Base-by-base conservation (phyloP, 2,888 invertebrate species). In the Heliothis peltigera region DNA sequence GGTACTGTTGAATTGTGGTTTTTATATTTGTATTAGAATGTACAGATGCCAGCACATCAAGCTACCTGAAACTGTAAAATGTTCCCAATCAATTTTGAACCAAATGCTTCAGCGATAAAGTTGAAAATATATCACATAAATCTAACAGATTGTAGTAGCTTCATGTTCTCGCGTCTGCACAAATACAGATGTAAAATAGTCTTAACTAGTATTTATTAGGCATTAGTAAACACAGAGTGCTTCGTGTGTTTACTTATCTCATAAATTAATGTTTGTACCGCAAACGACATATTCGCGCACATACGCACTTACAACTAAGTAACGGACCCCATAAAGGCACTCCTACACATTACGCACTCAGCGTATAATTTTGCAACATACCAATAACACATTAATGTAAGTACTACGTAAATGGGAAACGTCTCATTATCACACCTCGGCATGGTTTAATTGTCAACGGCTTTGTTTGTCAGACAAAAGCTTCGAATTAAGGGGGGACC, bases 381-480 rank as follows among this genome's bases (percentile, higher is more conserved):
- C 79, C 54, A 12, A 78, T 70, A 67, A 61, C 49, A 78, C 60
- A 57, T 75, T 69, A 59, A 65, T 55, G 63, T 70, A 66, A 75
- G 44, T 65, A 70, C 61, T 70, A 47, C 42, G 25, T 75, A 79
- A 76, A 71, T 61, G 64, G 73, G 76, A 82, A 80, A 64, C 71
- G 62, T 80, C 84, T 86, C 86, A 85, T 87, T 86, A 87, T 78
- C 76, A 78, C 81, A 79, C 76, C 75, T 73, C 73, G 55, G 78
- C 64, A 66, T 82, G 79, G 66, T 82, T 85, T 87, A 86, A 87
- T 87, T 86, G 84, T 84, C 75, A 78, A 68, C 53, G 22, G 66
- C 74, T 75, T 84, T 87, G 85, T 85, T 83, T 77, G 49, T 52
- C 39, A 77, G 73, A 87, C 84, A 87, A 87, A 83, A 80, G 84